A percentile compares a stretch with the other conserved stretches of the same genome.
Conservation (phyloP, 2,113 vertebrate species). For the Lepus timidus region DNA sequence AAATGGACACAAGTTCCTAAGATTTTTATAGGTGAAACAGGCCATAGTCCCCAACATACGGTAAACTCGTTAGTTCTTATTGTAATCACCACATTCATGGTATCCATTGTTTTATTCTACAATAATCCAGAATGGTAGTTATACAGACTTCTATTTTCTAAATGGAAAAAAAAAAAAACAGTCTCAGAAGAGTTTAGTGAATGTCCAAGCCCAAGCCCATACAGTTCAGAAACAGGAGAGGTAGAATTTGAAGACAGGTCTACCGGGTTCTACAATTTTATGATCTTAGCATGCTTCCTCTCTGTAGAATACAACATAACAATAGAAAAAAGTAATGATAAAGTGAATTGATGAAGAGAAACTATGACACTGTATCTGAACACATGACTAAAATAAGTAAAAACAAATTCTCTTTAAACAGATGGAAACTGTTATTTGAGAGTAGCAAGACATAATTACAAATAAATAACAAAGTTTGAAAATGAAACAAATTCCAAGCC, state of each 20-base stretch:
- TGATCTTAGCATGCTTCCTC: neutral
- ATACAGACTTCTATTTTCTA: slow-evolving; percentile 24
- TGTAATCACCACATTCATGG: neutral
- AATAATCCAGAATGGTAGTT: neutral
- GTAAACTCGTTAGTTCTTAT: slow-evolving; percentile 24
- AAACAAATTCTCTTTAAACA: neutral
- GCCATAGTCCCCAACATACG: neutral
- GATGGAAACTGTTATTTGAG: slow-evolving; percentile 18
- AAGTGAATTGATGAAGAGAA: slow-evolving; percentile 8
- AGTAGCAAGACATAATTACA: neutral
- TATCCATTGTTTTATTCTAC: slow-evolving; percentile 23
- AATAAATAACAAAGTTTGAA: slow-evolving; percentile 48
- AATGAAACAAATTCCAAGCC: slow-evolving; percentile 60
- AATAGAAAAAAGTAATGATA: slow-evolving; percentile 4
- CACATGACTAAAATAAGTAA: slow-evolving; percentile 35
- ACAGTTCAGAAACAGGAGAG: neutral
- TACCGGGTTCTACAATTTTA: neutral
- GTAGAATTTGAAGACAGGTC: neutral
- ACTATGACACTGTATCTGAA: slow-evolving; percentile 26
- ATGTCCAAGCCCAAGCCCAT: neutral
- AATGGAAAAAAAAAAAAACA: neutral
- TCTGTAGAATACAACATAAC: slow-evolving; percentile 54
- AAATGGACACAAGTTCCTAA: neutral
- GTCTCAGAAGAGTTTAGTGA: slow-evolving; percentile 21
- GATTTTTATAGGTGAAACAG: neutral